Percentiles rank a stretch among this genome's conserved stretches.
Evolutionary conservation across 1,140 invertebrate species (phyloP).

Genomic region (Trichonephila clavata): DNA sequence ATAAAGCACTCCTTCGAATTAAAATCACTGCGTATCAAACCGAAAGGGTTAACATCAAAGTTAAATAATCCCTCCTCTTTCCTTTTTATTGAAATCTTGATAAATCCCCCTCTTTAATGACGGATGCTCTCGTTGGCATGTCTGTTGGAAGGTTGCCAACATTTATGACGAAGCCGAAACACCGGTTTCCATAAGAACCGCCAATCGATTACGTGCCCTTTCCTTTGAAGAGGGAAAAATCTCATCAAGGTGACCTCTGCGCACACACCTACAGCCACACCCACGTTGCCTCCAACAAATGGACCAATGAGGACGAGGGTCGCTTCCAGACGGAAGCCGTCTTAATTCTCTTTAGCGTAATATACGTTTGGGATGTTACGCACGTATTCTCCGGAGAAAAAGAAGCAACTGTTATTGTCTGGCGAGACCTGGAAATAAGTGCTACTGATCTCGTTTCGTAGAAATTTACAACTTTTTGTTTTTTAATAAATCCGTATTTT

Average conservation of each 20-base stretch:
- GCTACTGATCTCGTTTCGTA: no score
- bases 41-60: background rate
- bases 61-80: background rate
- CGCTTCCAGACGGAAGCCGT: slow-evolving; percentile 36
- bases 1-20: background rate
- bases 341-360: background rate
- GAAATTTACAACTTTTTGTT: no score
- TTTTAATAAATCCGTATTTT: no score
- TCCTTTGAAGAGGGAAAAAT: background rate
- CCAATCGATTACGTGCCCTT: slow-evolving; percentile 66
- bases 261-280: slow-evolving; percentile 67
- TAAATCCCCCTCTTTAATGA: background rate
- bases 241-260: slow-evolving; percentile 62
- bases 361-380: background rate
- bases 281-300: slow-evolving; percentile 53
- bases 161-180: slow-evolving; percentile 8
- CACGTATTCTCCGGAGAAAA: background rate
- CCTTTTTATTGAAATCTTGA: background rate
- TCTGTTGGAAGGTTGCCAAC: slow-evolving; percentile 22
- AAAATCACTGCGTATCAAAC: background rate
- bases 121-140: slow-evolving; percentile 18
- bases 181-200: slow-evolving; percentile 60
- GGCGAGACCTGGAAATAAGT: background rate
- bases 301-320: slow-evolving; percentile 47
- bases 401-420: background rate